Evolutionary conservation across 2,888 invertebrate genomes (phyloP).

Genomic region (Spodoptera exigua): DNA sequence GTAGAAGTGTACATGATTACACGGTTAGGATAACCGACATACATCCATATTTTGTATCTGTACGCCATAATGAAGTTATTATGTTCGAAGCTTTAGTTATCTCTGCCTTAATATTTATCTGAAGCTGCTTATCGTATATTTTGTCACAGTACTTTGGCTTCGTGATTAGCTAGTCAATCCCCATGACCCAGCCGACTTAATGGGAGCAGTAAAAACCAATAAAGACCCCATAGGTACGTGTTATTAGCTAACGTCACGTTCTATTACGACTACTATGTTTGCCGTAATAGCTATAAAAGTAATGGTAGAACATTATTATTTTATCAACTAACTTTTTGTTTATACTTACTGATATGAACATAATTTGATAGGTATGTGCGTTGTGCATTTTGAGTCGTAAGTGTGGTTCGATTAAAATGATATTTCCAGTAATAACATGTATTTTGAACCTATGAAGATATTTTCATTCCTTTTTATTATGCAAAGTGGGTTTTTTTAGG

Average conservation of each 20-base stretch:
- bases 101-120: constrained; percentile 64
- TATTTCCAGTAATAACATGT: constrained; percentile 1
- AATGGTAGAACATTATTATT: constrained; percentile 46
- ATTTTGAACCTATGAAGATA: no score
- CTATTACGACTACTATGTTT: constrained; percentile 42
- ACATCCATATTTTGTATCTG: constrained; percentile 31
- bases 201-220: constrained; percentile 68
- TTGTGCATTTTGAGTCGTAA: neutral
- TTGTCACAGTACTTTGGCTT: constrained; percentile 60
- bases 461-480: no score
- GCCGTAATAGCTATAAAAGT: constrained; percentile 49
- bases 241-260: constrained; percentile 44
- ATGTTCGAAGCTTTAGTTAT: constrained; percentile 62
- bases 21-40: constrained; percentile 52
- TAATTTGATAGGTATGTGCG: neutral
- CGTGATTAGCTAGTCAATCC: constrained; percentile 64
- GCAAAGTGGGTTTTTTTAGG: no score
- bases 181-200: constrained; percentile 59
- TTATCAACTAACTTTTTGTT: constrained; percentile 10
- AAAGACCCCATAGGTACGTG: constrained; percentile 56
- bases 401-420: no score
- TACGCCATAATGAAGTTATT: constrained; percentile 57
- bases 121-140: constrained; percentile 58
- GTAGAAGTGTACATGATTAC: constrained; percentile 61
- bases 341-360: neutral